Evolutionary conservation across 2,888 invertebrate species (phyloP).

Genomic region (Hypercompe scribonia): DNA sequence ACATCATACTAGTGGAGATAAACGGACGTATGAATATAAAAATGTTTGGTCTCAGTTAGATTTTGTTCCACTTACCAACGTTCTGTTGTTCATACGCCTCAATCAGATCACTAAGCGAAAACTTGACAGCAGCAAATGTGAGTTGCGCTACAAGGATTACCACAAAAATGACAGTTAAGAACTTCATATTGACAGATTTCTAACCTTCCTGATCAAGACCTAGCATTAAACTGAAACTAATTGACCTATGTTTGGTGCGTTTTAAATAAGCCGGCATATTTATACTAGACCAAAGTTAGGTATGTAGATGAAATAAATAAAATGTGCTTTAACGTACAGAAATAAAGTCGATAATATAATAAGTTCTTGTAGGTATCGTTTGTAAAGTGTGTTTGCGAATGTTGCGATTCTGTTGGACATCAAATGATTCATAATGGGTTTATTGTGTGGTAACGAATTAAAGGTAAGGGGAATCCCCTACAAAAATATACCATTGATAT

Average conservation of each 20-base stretch:
- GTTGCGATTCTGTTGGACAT: not conserved
- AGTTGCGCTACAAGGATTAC: slow-evolving; percentile 6
- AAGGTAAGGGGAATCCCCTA: not conserved
- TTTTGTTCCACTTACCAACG: slow-evolving; percentile 10
- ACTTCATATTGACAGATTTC: slow-evolving; percentile 6
- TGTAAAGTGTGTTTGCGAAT: not conserved
- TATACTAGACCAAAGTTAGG: not conserved
- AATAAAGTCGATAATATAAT: not conserved
- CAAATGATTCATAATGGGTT: not conserved
- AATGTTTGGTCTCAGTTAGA: not conserved
- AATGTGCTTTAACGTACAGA: not conserved
- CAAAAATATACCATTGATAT: no score
- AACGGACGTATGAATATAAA: not conserved
- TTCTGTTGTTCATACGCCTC: not conserved
- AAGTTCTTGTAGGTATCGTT: not conserved
- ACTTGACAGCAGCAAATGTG: not conserved
- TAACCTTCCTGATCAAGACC: not conserved
- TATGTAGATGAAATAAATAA: not conserved
- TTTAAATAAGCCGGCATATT: not conserved
- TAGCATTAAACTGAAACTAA: not conserved
- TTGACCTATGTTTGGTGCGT: not conserved
- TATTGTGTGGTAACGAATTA: not conserved
- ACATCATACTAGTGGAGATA: not conserved
- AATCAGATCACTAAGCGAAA: slow-evolving; percentile 7
- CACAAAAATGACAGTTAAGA: not conserved